Evolutionary conservation across 2,113 vertebrate species (phyloP).

Genomic region (Mugil cephalus): DNA sequence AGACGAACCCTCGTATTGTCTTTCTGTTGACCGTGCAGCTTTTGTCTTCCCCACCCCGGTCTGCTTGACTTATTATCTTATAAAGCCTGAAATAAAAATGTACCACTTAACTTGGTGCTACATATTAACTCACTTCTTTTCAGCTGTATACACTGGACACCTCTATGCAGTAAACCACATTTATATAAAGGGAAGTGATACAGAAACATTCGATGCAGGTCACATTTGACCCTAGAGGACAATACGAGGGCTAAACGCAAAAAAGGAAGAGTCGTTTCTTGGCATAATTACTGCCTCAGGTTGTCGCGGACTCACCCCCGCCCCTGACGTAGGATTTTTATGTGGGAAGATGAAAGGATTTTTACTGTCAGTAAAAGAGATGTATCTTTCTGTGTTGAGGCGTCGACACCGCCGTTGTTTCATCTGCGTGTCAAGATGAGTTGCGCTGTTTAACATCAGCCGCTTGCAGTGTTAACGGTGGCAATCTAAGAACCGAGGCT

Average conservation of each 20-base stretch:
- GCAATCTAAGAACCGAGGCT: conserved; percentile 13
- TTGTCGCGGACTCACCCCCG: conserved; percentile 11
- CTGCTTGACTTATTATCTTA: too few species aligned
- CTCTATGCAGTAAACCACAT: too few species aligned
- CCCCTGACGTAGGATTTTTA: conserved; percentile 59
- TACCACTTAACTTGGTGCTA: too few species aligned
- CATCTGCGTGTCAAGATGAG: conserved; percentile 25
- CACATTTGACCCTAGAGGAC: too few species aligned
- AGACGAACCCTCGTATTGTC: not conserved
- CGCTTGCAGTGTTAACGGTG: not conserved
- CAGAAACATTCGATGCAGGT: too few species aligned
- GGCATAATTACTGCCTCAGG: conserved; percentile 55
- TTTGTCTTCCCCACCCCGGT: too few species aligned
- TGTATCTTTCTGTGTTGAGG: not conserved
- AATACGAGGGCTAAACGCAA: too few species aligned
- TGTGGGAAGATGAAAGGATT: conserved; percentile 52
- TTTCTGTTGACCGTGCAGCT: too few species aligned
- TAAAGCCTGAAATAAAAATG: too few species aligned
- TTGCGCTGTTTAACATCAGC: not conserved
- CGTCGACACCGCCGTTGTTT: not conserved
- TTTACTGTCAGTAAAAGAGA: conserved; percentile 35
- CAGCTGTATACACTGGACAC: too few species aligned
- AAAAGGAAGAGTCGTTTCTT: conserved; percentile 12
- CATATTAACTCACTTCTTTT: too few species aligned
- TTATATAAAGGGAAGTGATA: too few species aligned